Evolutionary conservation across 2,888 invertebrate genomes (phyloP).

Genomic region (Zaprionus obscuricornis): DNA sequence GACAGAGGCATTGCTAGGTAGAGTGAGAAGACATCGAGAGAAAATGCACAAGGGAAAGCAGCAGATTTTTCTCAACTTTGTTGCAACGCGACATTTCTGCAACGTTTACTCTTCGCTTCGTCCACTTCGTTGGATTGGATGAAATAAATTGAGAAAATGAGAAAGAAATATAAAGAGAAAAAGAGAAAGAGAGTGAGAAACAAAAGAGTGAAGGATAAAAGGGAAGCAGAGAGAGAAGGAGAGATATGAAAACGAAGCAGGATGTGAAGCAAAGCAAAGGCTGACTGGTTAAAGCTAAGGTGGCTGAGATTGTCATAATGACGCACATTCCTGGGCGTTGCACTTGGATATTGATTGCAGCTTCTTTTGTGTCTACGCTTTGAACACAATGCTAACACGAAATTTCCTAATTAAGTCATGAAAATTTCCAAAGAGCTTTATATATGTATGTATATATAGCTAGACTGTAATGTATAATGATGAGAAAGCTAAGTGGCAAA

Average conservation of each 20-base stretch:
- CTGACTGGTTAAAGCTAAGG: background rate
- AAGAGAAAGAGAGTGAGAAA: slow-evolving; percentile 6
- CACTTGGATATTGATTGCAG: slow-evolving; percentile 58
- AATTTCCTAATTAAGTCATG: slow-evolving; percentile 58
- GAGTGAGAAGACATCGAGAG: background rate
- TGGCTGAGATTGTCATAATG: slow-evolving; percentile 65
- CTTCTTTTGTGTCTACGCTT: slow-evolving; percentile 29
- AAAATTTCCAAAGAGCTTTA: too few species aligned
- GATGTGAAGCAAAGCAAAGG: too few species aligned
- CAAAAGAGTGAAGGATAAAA: background rate
- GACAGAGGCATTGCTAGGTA: too few species aligned
- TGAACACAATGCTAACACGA: slow-evolving; percentile 6
- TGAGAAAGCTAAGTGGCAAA: background rate
- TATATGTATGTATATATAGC: too few species aligned
- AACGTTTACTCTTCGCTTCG: slow-evolving; percentile 27
- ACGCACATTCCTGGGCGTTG: slow-evolving; percentile 56
- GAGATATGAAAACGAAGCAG: too few species aligned
- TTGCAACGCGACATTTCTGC: slow-evolving; percentile 57
- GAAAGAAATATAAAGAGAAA: slow-evolving; percentile 8
- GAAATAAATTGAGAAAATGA: slow-evolving; percentile 2
- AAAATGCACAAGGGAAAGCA: background rate
- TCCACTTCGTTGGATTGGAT: slow-evolving; percentile 14
- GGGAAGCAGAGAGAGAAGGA: background rate
- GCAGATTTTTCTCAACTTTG: slow-evolving; percentile 57
- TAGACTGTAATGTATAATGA: background rate